Evolutionary conservation across 1,140 invertebrate species (phyloP).

Genomic region (Drosophila ficusphila): DNA sequence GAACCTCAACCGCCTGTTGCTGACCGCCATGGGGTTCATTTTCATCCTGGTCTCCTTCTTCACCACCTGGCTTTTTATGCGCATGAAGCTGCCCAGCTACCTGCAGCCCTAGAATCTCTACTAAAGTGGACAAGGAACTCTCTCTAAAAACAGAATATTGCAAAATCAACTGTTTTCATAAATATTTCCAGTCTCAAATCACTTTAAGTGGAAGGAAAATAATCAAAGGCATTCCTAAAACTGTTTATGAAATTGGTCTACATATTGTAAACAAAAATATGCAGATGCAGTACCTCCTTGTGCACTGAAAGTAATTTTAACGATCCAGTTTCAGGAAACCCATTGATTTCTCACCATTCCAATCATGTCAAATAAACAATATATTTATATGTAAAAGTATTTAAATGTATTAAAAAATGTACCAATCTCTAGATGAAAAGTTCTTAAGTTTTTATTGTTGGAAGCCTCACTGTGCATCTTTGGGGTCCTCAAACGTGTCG

Average conservation of each 20-base stretch:
- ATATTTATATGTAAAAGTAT: background rate
- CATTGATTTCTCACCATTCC: background rate
- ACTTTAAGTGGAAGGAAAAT: background rate
- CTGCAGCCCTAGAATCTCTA: constrained; percentile 85
- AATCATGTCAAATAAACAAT: background rate
- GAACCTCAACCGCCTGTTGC: constrained; percentile 95
- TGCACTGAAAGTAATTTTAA: too few relatives aligned
- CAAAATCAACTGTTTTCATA: background rate
- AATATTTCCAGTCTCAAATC: constrained; percentile 9
- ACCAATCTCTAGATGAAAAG: background rate
- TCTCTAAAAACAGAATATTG: too few relatives aligned
- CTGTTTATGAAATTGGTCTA: background rate
- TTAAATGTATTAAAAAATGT: too few relatives aligned
- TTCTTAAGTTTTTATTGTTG: background rate
- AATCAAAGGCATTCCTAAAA: background rate
- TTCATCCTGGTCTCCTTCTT: constrained; percentile 97
- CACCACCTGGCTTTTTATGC: constrained; percentile 99
- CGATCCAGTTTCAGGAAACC: background rate
- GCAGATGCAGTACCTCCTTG: too few relatives aligned
- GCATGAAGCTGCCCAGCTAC: constrained; percentile 97
- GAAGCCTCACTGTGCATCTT: background rate
- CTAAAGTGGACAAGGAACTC: constrained; percentile 11
- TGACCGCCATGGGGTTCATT: constrained; percentile 96
- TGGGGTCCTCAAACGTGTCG: background rate
- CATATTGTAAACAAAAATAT: too few relatives aligned